Evolutionary conservation across 2,797 vertebrate genomes (phyloP).

Genomic region (Heterohyrax brucei): DNA sequence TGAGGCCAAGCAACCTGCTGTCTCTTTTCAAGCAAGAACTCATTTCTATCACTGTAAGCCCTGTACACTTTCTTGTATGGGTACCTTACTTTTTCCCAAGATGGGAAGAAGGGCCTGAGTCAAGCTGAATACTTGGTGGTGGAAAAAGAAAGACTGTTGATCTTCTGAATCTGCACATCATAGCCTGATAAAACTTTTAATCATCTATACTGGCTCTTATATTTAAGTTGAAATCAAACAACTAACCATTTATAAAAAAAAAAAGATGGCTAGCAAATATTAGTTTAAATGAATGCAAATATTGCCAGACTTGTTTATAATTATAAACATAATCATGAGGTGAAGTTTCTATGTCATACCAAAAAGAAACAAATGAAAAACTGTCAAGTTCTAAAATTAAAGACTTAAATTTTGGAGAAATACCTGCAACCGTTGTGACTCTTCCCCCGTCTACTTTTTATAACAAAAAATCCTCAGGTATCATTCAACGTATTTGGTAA

Average conservation of each 20-base stretch:
- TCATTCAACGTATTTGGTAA: not conserved
- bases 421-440: rapidly evolving
- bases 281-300: not conserved
- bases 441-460: rapidly evolving
- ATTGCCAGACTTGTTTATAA: not conserved
- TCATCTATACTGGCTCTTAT: rapidly evolving
- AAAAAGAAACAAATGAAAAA: not conserved
- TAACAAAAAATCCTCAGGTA: rapidly evolving
- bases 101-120: rapidly evolving
- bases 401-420: not conserved
- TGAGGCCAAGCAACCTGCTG: no score
- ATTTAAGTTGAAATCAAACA: not conserved
- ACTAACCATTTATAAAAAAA: not conserved
- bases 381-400: no score
- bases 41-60: rapidly evolving
- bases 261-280: rapidly evolving
- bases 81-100: rapidly evolving
- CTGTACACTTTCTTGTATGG: rapidly evolving
- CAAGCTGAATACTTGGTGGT: rapidly evolving
- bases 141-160: rapidly evolving
- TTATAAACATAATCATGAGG: not conserved
- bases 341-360: not conserved
- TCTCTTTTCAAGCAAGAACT: rapidly evolving
- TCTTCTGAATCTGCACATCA: rapidly evolving
- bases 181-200: rapidly evolving